Conservation (phyloP, 2,888 invertebrate species). For the Diaprepes abbreviatus region DNA sequence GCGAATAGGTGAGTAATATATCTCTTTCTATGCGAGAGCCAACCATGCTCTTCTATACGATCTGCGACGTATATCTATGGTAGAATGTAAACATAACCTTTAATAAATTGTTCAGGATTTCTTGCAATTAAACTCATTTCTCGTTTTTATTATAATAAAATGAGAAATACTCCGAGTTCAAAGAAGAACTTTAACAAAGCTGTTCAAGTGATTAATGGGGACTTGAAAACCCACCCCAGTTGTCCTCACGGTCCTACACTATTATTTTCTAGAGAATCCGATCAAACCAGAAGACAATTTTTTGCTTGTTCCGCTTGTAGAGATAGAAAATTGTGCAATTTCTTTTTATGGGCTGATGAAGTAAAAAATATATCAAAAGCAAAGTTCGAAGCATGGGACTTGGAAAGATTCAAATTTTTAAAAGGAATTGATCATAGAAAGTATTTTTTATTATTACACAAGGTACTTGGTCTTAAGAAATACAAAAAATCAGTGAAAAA, state of each 20-base stretch:
- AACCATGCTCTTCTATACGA: too few species aligned
- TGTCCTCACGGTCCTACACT: constrained; percentile 86
- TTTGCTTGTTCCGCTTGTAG: constrained; percentile 89
- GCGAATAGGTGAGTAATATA: too few species aligned
- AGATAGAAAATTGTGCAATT: constrained; percentile 81
- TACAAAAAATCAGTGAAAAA: too few species aligned
- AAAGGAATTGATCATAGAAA: constrained; percentile 71
- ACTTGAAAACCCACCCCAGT: constrained; percentile 75
- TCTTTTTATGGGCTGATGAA: constrained; percentile 74
- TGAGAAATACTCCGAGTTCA: neutral
- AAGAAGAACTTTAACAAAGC: neutral
- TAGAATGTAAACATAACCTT: too few species aligned
- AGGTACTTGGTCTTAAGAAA: constrained; percentile 62
- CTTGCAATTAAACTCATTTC: too few species aligned
- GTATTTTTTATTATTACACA: constrained; percentile 70
- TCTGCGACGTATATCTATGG: too few species aligned
- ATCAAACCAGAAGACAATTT: constrained; percentile 71
- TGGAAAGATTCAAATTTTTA: constrained; percentile 67
- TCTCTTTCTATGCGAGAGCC: too few species aligned
- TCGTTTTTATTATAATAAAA: too few species aligned
- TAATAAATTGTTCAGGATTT: too few species aligned
- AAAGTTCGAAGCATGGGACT: constrained; percentile 69
- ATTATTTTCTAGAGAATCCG: constrained; percentile 72
- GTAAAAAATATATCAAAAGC: constrained; percentile 64
- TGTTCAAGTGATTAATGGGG: constrained; percentile 70